These are phyloP conservation scores for Drosophila malerkotliana DNA, from an alignment of 1,140 invertebrate genomes.

Conservation along the genomic window DNA sequence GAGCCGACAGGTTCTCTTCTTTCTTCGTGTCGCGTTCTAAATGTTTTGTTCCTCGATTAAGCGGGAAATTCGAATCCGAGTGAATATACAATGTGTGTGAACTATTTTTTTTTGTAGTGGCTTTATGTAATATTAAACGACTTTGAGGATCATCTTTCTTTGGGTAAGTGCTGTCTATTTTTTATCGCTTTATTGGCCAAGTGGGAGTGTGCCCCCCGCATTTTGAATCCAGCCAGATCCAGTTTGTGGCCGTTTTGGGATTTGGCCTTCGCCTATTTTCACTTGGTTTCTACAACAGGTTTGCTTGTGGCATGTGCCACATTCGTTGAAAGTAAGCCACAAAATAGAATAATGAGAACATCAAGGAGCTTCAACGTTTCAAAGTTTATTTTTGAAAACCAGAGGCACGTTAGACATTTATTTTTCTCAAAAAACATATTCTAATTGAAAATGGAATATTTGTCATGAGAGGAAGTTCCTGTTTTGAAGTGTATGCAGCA, in stretches of 20 bases:
- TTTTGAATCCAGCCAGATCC: conserved; percentile 26
- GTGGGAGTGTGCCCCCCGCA: neutral
- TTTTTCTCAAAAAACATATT: too few relatives aligned
- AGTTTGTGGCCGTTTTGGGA: conserved; percentile 49
- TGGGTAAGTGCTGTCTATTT: neutral
- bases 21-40: conserved; percentile 13
- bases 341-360: conserved; percentile 25
- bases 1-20: conserved; percentile 67
- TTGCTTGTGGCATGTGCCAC: conserved; percentile 67
- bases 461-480: too few relatives aligned
- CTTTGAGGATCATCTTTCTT: neutral
- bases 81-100: neutral
- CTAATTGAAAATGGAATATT: too few relatives aligned
- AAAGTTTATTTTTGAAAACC: neutral
- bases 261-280: conserved; percentile 75
- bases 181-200: neutral
- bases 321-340: conserved; percentile 69
- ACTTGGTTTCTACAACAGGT: conserved; percentile 43
- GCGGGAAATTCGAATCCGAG: conserved; percentile 3
- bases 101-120: neutral
- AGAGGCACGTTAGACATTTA: neutral
- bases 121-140: neutral
- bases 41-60: neutral
- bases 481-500: neutral
- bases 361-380: neutral